These are phyloP conservation scores for Toxonevra muliebris DNA, from an alignment of 2,888 invertebrate species.

Conservation along the genomic window DNA sequence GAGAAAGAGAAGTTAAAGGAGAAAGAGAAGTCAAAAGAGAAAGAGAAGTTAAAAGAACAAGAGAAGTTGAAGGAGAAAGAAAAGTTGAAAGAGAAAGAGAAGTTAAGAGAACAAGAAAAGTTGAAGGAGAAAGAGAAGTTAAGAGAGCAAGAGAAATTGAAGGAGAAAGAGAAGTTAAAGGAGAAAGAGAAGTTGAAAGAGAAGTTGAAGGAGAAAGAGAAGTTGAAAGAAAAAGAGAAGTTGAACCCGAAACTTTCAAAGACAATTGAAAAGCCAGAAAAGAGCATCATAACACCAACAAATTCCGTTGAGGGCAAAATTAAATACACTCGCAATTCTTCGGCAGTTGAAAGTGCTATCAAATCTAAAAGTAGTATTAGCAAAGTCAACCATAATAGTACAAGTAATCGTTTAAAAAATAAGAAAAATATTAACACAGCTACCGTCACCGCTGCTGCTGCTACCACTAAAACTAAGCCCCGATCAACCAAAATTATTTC, in stretches of 20 bases:
- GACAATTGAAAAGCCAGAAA: not conserved
- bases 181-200: too few species aligned
- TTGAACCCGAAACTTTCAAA: too few species aligned
- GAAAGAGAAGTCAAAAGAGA: constrained; percentile 9
- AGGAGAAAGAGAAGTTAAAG: too few species aligned
- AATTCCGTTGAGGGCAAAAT: constrained; percentile 15
- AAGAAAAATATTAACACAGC: constrained; percentile 10
- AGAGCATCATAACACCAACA: not conserved
- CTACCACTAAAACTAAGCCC: not conserved
- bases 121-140: too few species aligned
- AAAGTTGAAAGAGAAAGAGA: too few species aligned
- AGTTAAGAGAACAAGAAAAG: too few species aligned
- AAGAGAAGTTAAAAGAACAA: not conserved
- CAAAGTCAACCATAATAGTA: constrained; percentile 26
- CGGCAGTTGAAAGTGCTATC: constrained; percentile 7
- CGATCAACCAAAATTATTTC: constrained; percentile 12
- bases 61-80: too few species aligned
- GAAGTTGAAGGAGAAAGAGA: too few species aligned
- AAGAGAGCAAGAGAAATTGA: too few species aligned
- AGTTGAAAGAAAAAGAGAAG: too few species aligned
- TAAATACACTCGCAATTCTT: constrained; percentile 21
- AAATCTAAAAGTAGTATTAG: constrained; percentile 23
- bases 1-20: too few species aligned
- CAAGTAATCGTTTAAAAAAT: constrained; percentile 24
- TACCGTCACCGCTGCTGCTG: not conserved